phyloP scores from a whole-genome alignment of 2,888 invertebrate genomes.

The Trichogramma dendrolimi region DNA sequence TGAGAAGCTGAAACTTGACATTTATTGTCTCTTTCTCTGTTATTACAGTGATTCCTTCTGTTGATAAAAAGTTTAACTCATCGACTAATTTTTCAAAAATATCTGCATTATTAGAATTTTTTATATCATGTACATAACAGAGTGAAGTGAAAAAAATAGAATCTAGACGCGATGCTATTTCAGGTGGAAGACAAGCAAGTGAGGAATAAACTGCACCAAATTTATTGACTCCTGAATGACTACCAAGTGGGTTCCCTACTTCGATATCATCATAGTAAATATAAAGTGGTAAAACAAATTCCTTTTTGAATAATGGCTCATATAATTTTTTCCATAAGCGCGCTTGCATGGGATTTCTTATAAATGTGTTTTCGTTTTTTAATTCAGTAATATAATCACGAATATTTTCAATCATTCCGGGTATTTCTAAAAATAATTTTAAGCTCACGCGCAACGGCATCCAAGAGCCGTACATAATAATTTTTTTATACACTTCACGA shows the following conservation, averaged over 20 bases:
- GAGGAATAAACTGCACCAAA: slow-evolving; percentile 28
- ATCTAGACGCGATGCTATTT: slow-evolving; percentile 26
- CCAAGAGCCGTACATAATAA: too few relatives aligned
- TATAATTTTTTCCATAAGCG: slow-evolving; percentile 26
- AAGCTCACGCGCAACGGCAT: slow-evolving; percentile 19
- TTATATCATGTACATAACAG: slow-evolving; percentile 33
- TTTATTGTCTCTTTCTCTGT: slow-evolving; percentile 21
- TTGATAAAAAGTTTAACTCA: slow-evolving; percentile 33
- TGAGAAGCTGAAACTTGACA: too few relatives aligned
- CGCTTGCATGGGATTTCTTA: slow-evolving; percentile 25
- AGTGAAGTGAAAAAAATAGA: slow-evolving; percentile 35
- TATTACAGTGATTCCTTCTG: slow-evolving; percentile 27
- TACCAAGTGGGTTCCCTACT: slow-evolving; percentile 27
- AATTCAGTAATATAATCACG: slow-evolving; percentile 23
- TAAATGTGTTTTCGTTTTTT: slow-evolving; percentile 14
- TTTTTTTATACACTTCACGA: too few relatives aligned
- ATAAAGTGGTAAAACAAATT: slow-evolving; percentile 26
- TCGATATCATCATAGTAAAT: slow-evolving; percentile 31
- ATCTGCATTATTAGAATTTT: slow-evolving; percentile 33
- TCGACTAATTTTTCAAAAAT: slow-evolving; percentile 34
- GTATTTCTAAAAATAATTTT: slow-evolving; percentile 30
- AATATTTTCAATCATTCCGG: slow-evolving; percentile 26
- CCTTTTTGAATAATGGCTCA: slow-evolving; percentile 9
- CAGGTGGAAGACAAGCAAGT: slow-evolving; percentile 28
- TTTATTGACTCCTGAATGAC: slow-evolving; percentile 27